Base-by-base conservation (phyloP, 2,888 invertebrate genomes). In the Petrophora chlorosata region DNA sequence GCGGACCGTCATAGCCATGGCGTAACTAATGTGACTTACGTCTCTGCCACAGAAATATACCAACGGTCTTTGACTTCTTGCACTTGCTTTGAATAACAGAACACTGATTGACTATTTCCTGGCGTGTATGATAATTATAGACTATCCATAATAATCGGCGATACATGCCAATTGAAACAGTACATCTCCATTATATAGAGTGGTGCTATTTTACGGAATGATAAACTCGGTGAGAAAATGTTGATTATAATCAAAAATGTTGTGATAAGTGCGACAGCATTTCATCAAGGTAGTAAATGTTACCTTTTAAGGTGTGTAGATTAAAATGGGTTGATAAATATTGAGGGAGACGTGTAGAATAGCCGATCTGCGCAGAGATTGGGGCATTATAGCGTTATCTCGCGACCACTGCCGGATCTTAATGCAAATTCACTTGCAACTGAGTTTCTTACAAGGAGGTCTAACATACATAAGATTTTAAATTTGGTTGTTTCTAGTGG, bases 61-160 rank as follows among this genome's bases (percentile, higher is more conserved):
- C 62, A 63, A 76, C 80, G 81, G 82, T 82, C 77, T 75, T 82
- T 82, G 82, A 82, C 82, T 79, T 73, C 68, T 73, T 66, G 66
- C 62, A 65, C 52, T 57, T 63, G 53, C 63, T 59, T 61, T 55
- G 67, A 70, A 63, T 76, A 73, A 74, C 73, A 73, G 74, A 71
- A 76, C 69, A 68, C 69, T 76, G 73, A 80, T 79, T 72, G 70
- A 67, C 65, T 73, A 69, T 72, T 79, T 80, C 72, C 76, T 75
- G 73, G 65, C 64, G 53, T 57, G 59, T 58, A 64, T 64, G 54
- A 63, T 72, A 73, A 73, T 73, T 73, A 72, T 55, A 56, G 41
- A 55, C 48, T 34, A 50, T 59, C 62, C 63, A 67, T 64, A 66
- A 70, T 64, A 71, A 63, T 50, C 57, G 63, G 57, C 65, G 62